phyloP scores from a whole-genome alignment of 2,113 vertebrate species.

The Patagioenas fasciata region DNA sequence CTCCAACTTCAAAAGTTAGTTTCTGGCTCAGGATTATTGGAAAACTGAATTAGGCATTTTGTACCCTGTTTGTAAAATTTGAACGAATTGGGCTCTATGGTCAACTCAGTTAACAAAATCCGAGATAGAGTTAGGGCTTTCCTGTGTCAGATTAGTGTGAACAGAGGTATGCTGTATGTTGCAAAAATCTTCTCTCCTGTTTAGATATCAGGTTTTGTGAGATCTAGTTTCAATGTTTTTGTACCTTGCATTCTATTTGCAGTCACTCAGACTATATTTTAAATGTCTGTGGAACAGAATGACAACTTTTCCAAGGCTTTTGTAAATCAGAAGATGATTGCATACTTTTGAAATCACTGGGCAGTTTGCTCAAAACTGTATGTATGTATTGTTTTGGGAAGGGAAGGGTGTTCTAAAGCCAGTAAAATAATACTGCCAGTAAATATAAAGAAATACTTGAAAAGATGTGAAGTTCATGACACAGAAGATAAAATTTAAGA shows the following conservation, averaged over 20 bases:
- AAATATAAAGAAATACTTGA: not conserved
- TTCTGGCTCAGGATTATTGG: not conserved
- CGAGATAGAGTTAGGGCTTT: not conserved
- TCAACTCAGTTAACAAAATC: not conserved
- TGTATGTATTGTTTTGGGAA: not conserved
- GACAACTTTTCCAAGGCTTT: not conserved
- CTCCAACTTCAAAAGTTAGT: not conserved
- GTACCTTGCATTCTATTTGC: not conserved
- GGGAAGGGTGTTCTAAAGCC: not conserved
- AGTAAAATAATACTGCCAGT: not conserved
- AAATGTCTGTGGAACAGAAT: not conserved
- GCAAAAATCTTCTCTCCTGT: not conserved
- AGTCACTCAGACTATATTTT: not conserved
- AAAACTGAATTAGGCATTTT: not conserved
- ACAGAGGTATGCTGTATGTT: not conserved
- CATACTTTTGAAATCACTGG: not conserved
- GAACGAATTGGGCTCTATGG: not conserved
- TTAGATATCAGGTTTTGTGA: not conserved
- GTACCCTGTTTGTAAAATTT: not conserved
- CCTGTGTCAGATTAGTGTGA: not conserved
- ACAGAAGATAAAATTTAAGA: not conserved
- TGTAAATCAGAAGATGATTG: not conserved
- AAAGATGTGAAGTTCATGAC: not conserved
- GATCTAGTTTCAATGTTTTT: not conserved
- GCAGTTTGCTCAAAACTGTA: not conserved